phyloP scores from a whole-genome alignment of 2,888 invertebrate species.

The Tanytarsus gracilentus region DNA sequence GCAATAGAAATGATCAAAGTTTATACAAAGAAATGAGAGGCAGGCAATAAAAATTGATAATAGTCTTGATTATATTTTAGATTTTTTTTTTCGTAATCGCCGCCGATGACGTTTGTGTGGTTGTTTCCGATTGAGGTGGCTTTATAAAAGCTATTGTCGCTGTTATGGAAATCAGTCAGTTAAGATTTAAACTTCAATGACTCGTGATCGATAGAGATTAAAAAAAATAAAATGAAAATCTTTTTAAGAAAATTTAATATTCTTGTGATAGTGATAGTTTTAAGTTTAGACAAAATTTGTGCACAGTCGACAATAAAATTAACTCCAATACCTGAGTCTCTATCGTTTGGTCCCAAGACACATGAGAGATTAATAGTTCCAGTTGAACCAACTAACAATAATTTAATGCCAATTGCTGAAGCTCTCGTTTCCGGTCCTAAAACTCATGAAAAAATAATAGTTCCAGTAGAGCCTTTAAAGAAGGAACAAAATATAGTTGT shows the following conservation, averaged over 20 bases:
- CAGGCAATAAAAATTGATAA: no score
- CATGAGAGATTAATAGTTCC: background rate
- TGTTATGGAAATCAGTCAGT: conserved; percentile 22
- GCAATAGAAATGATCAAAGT: no score
- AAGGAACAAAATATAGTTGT: no score
- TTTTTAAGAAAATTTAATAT: background rate
- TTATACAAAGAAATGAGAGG: no score
- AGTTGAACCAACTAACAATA: no score
- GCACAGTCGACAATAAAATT: background rate
- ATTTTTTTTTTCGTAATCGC: background rate
- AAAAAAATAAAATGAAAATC: background rate
- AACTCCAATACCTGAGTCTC: no score
- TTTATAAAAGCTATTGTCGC: conserved; percentile 25
- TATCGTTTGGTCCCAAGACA: no score
- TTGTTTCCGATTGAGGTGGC: background rate
- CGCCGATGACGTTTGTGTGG: background rate
- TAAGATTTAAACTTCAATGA: background rate
- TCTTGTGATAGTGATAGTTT: background rate
- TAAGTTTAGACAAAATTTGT: background rate
- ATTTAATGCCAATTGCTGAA: background rate
- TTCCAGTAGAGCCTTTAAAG: background rate
- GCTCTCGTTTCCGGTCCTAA: background rate
- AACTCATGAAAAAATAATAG: conserved; percentile 14
- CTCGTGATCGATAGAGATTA: background rate
- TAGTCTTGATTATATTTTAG: no score